Percentiles rank a stretch among this genome's conserved stretches.
Evolutionary conservation across 2,113 vertebrate genomes (phyloP).

Genomic region (Carollia perspicillata): DNA sequence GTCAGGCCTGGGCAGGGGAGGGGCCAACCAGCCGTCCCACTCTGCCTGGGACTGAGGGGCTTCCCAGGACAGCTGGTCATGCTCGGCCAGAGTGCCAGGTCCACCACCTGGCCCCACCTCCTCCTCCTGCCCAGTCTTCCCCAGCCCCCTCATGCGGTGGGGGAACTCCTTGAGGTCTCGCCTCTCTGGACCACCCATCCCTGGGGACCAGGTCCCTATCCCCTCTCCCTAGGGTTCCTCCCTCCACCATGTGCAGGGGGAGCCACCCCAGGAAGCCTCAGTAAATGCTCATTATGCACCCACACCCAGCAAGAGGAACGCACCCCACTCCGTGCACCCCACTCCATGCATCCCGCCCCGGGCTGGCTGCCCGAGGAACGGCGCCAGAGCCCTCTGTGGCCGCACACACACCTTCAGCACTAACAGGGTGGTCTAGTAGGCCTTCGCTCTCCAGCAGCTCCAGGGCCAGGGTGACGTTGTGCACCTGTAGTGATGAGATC

Average conservation of each 20-base stretch:
- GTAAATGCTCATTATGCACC: accelerated
- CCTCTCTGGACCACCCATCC: not conserved
- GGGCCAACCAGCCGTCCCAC: accelerated
- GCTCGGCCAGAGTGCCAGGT: not conserved
- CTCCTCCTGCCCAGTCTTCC: not conserved
- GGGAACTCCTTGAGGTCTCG: not conserved
- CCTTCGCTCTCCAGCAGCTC: slow-evolving; percentile 86
- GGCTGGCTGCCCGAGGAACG: not conserved
- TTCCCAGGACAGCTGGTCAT: not conserved
- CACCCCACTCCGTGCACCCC: accelerated
- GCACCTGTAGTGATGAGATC: slow-evolving; percentile 80
- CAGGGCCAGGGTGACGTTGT: slow-evolving; percentile 91
- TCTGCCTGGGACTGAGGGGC: accelerated
- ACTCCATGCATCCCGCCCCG: accelerated
- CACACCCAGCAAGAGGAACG: not conserved
- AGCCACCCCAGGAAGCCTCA: not conserved
- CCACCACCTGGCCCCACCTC: accelerated
- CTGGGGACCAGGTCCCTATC: not conserved
- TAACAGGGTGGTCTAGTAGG: slow-evolving; percentile 80
- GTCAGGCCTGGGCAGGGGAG: not conserved
- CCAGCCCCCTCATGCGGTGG: accelerated
- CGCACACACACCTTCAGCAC: slow-evolving; percentile 86
- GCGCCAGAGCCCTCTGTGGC: accelerated
- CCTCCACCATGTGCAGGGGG: not conserved
- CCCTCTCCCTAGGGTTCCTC: not conserved